Conservation (phyloP, 2,888 invertebrate genomes). For the Tetragnatha montana region DNA sequence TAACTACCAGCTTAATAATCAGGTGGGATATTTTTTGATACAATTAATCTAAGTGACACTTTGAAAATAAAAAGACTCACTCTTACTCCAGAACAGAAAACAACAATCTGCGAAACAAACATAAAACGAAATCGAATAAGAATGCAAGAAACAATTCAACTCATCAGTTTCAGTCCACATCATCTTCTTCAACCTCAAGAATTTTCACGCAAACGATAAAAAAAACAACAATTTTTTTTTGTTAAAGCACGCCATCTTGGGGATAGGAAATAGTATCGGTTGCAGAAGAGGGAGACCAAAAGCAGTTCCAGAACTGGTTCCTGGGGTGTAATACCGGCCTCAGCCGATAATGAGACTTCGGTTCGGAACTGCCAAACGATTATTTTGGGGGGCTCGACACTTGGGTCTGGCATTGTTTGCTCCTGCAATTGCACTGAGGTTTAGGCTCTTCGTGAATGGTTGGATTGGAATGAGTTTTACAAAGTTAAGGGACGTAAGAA, state of each 20-base stretch:
- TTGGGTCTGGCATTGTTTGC: constrained; percentile 7
- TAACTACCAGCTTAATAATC: too few relatives aligned
- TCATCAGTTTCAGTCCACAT: constrained; percentile 37
- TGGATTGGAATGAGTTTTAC: constrained; percentile 41
- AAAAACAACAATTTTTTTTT: constrained; percentile 17
- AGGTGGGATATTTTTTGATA: too few relatives aligned
- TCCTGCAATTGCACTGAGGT: constrained; percentile 8
- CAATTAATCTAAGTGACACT: too few relatives aligned
- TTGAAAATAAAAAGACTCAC: too few relatives aligned
- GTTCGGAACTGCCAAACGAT: constrained; percentile 45
- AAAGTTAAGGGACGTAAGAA: constrained; percentile 15
- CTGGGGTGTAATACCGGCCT: constrained; percentile 50
- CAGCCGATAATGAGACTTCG: constrained; percentile 57
- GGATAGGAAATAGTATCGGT: constrained; percentile 48
- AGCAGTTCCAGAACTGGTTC: constrained; percentile 34
- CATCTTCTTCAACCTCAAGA: constrained; percentile 43
- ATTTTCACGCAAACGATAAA: background rate
- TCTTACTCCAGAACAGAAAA: too few relatives aligned
- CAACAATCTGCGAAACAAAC: background rate
- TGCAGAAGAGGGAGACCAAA: constrained; percentile 18
- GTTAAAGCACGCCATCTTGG: constrained; percentile 34
- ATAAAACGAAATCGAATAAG: constrained; percentile 21
- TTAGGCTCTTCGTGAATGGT: constrained; percentile 38
- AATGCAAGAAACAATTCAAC: constrained; percentile 52
- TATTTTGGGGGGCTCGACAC: constrained; percentile 38